Evolutionary conservation across 2,113 vertebrate species (phyloP).

Genomic region (Zonotrichia leucophrys): DNA sequence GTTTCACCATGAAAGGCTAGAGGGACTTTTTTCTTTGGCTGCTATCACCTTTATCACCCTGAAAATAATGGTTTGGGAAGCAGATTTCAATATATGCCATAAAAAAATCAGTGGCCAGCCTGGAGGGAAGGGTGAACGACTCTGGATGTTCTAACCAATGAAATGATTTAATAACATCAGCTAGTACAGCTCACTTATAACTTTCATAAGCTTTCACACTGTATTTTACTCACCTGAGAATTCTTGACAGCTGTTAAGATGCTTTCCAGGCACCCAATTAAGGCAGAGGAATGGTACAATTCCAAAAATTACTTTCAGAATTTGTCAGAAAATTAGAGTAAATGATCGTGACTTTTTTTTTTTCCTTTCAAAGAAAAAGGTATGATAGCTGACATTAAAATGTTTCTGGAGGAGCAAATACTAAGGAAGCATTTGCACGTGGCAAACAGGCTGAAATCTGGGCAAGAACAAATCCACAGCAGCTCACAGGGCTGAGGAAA

Average conservation of each 20-base stretch:
- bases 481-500: not conserved
- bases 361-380: not conserved
- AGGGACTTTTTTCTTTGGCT: not conserved
- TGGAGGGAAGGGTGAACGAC: not conserved
- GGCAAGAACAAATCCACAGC: not conserved
- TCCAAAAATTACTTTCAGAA: constrained; percentile 5
- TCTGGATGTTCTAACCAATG: not conserved
- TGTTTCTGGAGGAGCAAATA: not conserved
- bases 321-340: constrained; percentile 11
- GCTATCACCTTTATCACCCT: not conserved
- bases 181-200: not conserved
- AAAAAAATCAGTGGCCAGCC: not conserved
- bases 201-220: not conserved
- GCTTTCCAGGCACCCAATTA: constrained; percentile 1
- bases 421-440: not conserved
- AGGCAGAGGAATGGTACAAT: not conserved
- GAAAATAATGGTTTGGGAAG: not conserved
- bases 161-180: constrained; percentile 12
- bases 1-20: not conserved
- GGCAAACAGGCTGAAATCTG: not conserved
- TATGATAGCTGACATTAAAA: not conserved
- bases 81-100: not conserved
- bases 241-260: constrained; percentile 14
- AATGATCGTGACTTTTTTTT: not conserved
- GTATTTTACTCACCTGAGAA: constrained; percentile 21